A percentile compares a stretch with the other conserved stretches of the same genome.
Evolutionary conservation across 2,797 vertebrate species (phyloP).

Genomic region (Antennarius maculatus): DNA sequence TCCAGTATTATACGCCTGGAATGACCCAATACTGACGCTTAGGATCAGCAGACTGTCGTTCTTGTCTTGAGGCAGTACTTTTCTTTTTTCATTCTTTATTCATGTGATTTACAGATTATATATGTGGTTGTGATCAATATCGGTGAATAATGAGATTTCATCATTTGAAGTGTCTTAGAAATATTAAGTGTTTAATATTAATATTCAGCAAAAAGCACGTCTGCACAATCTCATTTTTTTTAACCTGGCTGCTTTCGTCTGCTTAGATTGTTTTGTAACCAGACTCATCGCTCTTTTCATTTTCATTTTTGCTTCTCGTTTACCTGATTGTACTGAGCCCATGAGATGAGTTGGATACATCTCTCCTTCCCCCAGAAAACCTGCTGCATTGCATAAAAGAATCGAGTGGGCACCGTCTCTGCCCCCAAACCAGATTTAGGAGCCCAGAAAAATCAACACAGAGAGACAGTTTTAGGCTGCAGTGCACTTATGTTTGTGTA

Average conservation of each 20-base stretch:
- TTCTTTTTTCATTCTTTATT: slow-evolving; percentile 9
- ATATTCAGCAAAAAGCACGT: slow-evolving; percentile 12
- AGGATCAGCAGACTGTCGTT: not conserved
- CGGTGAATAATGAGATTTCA: slow-evolving; percentile 9
- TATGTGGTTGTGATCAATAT: slow-evolving; percentile 8
- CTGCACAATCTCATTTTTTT: not conserved
- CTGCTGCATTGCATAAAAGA: slow-evolving; percentile 81
- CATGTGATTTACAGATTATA: slow-evolving; percentile 4
- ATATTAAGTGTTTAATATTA: slow-evolving; percentile 11
- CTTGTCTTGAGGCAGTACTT: too few relatives aligned
- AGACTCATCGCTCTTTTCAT: slow-evolving; percentile 47
- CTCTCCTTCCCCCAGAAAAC: slow-evolving; percentile 75
- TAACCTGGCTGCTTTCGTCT: slow-evolving; percentile 31
- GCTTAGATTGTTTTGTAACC: slow-evolving; percentile 30
- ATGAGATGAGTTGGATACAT: slow-evolving; percentile 70
- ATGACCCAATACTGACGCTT: not conserved
- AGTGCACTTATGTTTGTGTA: slow-evolving; percentile 79
- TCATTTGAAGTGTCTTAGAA: not conserved
- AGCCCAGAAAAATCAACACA: slow-evolving; percentile 79
- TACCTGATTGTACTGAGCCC: slow-evolving; percentile 74
- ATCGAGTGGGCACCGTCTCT: slow-evolving; percentile 81
- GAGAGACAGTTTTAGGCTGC: slow-evolving; percentile 80
- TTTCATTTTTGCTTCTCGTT: slow-evolving; percentile 67
- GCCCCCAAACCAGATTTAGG: slow-evolving; percentile 80
- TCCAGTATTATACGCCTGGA: not conserved